Conservation (phyloP, 2,113 vertebrate genomes). For the Dipodomys merriami region DNA sequence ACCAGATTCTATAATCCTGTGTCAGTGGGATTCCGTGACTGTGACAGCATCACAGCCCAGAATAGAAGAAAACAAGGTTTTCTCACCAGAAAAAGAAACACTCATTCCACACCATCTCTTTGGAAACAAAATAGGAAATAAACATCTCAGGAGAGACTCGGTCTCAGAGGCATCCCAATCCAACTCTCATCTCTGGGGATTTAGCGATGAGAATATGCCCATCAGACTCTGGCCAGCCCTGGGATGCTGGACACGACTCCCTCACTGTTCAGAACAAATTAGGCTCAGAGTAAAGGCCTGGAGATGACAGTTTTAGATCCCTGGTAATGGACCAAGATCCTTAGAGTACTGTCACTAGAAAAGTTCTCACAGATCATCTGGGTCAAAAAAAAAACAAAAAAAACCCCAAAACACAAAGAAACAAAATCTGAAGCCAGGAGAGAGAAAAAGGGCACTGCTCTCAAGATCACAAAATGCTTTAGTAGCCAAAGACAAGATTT, state of each 20-base stretch:
- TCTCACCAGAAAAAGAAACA: slow-evolving; percentile 72
- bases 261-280: slow-evolving; percentile 15
- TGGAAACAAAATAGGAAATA: slow-evolving; percentile 57
- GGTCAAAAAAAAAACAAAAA: background rate
- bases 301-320: slow-evolving; percentile 12
- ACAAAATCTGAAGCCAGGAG: background rate
- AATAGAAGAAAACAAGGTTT: slow-evolving; percentile 61
- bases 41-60: slow-evolving; percentile 46
- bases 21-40: slow-evolving; percentile 61
- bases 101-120: slow-evolving; percentile 61
- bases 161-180: background rate
- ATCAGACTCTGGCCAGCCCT: background rate
- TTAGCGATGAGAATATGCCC: background rate
- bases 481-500: background rate
- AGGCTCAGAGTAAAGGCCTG: slow-evolving; percentile 11
- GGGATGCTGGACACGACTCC: background rate
- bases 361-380: background rate
- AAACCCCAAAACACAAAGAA: background rate
- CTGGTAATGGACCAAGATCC: background rate
- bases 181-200: slow-evolving; percentile 1
- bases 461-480: background rate
- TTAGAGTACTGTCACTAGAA: slow-evolving; percentile 5
- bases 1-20: slow-evolving; percentile 50
- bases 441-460: background rate
- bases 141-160: background rate